Percentiles rank a stretch among this genome's conserved stretches.
Conservation (phyloP, 1,140 invertebrate genomes). For the Aculops lycopersici region DNA sequence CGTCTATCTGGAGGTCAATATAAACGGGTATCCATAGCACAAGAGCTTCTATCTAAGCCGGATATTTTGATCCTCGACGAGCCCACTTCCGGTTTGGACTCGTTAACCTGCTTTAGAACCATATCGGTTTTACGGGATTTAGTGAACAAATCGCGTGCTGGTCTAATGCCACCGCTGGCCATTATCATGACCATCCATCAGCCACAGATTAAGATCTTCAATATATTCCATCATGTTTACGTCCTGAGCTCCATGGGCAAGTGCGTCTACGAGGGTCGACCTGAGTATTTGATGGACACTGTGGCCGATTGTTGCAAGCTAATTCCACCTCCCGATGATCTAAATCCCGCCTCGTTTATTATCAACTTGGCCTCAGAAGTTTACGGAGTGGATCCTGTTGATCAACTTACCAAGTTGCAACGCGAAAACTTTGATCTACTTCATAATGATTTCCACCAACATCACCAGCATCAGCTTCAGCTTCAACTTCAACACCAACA, state of each 20-base stretch:
- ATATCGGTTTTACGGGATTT: constrained; percentile 36
- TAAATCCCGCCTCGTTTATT: constrained; percentile 9
- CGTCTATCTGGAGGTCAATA: constrained; percentile 69
- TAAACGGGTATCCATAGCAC: constrained; percentile 67
- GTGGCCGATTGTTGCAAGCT: neutral
- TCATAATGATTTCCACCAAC: too few relatives aligned
- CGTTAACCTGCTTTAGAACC: constrained; percentile 45
- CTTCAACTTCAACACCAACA: too few relatives aligned
- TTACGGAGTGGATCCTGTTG: constrained; percentile 5
- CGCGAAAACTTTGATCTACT: neutral
- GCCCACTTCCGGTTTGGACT: constrained; percentile 57
- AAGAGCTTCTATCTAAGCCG: constrained; percentile 76
- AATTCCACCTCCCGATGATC: constrained; percentile 4
- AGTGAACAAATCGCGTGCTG: constrained; percentile 41
- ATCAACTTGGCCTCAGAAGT: constrained; percentile 8
- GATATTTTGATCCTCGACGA: constrained; percentile 91
- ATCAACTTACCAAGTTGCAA: constrained; percentile 1
- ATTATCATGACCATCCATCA: constrained; percentile 57
- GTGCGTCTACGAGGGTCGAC: constrained; percentile 7
- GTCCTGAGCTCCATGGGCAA: constrained; percentile 3
- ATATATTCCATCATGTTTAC: constrained; percentile 36
- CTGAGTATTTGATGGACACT: constrained; percentile 1
- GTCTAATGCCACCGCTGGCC: constrained; percentile 14
- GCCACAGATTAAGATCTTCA: constrained; percentile 45
- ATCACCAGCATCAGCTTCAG: too few relatives aligned